phyloP scores from a whole-genome alignment of 2,888 invertebrate genomes.

The Eupithecia abbreviata region DNA sequence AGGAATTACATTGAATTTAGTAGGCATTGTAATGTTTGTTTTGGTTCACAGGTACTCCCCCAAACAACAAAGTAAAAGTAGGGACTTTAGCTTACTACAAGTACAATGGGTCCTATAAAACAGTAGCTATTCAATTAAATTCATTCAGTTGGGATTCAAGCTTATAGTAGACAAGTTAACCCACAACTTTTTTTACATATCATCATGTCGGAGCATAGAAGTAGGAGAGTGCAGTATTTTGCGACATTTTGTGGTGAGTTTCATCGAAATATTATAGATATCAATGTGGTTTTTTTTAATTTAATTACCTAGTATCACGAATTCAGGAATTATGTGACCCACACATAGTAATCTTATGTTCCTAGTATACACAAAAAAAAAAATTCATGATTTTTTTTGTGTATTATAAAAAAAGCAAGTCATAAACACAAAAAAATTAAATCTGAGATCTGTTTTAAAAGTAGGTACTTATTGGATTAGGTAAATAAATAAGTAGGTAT shows the following conservation, averaged over 20 bases:
- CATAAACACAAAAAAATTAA: too few relatives aligned
- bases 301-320: background rate
- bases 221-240: constrained; percentile 63
- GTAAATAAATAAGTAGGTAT: too few relatives aligned
- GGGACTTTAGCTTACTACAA: background rate
- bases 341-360: background rate
- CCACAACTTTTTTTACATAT: constrained; percentile 3
- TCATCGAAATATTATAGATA: constrained; percentile 12
- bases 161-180: background rate
- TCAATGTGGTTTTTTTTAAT: background rate
- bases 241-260: constrained; percentile 66
- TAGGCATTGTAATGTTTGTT: background rate
- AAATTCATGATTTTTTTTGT: too few relatives aligned
- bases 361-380: background rate
- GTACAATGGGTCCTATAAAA: background rate
- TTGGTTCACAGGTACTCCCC: constrained; percentile 5
- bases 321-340: background rate
- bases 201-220: constrained; percentile 49
- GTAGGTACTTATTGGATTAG: too few relatives aligned
- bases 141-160: constrained; percentile 11
- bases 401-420: too few relatives aligned
- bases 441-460: too few relatives aligned
- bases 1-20: background rate
- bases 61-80: background rate
- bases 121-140: background rate